A percentile compares a stretch with the other conserved stretches of the same genome.
Evolutionary conservation across 2,113 vertebrate species (phyloP).

Genomic region (Anolis sagrei): DNA sequence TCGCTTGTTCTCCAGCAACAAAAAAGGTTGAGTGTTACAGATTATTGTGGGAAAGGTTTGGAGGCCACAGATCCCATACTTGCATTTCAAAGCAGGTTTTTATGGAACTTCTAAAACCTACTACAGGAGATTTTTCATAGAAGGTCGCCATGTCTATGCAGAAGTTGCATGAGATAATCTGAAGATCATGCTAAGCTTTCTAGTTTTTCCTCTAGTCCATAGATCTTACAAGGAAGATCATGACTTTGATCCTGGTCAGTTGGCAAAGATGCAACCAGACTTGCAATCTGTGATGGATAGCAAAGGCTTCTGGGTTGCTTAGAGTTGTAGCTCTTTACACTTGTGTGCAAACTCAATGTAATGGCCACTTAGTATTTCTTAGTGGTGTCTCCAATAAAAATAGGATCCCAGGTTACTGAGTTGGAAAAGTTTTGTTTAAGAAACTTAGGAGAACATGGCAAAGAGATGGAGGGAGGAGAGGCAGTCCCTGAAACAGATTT

Average conservation of each 20-base stretch:
- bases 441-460: background rate
- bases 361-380: background rate
- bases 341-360: too few species aligned
- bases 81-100: background rate
- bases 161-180: background rate
- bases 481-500: background rate
- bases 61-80: background rate
- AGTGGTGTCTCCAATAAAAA: background rate
- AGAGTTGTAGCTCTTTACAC: background rate
- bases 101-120: background rate
- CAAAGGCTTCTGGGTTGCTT: background rate
- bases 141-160: background rate
- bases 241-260: too few species aligned
- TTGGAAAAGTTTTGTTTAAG: background rate
- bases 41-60: background rate
- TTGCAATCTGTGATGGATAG: background rate
- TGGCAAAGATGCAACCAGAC: background rate
- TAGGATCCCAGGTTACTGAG: background rate
- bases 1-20: background rate
- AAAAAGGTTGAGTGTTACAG: background rate
- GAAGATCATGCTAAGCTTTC: background rate
- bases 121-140: background rate
- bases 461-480: background rate
- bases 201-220: background rate
- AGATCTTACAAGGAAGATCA: background rate